Evolutionary conservation across 1,140 invertebrate species (phyloP), one percentile per base, ranked within the genome.

Genomic region (Drosophila kepulauana): DNA sequence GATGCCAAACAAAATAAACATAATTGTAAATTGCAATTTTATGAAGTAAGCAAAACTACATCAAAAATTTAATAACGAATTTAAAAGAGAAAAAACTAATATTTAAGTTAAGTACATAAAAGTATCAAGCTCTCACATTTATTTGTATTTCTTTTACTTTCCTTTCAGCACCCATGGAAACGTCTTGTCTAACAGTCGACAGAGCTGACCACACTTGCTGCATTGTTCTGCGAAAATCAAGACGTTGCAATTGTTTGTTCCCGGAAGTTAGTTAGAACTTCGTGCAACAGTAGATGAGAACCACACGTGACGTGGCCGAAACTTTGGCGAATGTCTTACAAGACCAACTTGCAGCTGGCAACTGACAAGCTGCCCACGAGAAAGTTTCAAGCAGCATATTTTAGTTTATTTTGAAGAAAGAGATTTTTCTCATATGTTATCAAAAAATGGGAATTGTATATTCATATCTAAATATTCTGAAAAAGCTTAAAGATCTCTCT

Each of bases 261-360:
- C 48, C 48, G 48, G 48, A 51, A 51, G 48, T 51, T 51, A 28
- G 48, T 51, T 51, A n/a, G 48, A 25, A 25, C 20, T 49, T 20
- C 16, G 25, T 49, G 48, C 48, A 25, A 25, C 3, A 49, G 20
- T 51, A 4, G 11, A 16, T 10, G 15, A 20, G 16, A 16, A 8
- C 16, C 13, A 28, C 20, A 51, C 48, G 48, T 51, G 20, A 51
- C 48, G 28, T 51, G 48, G 48, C 11, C 45, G 1, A 51, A 51
- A 51, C 48, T 51, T 28, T 11, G 10, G 11, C 20, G 48, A 51
- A 28, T 28, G 4, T 28, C 11, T 51, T 28, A 25, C 20, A 25
- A 25, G 20, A 25, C 20, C 3, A 25, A 25, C 20, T 25, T 25
- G 20, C 20, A 25, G 48, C 48, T 48, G 10, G 20, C 48, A 51